Evolutionary conservation across 2,888 invertebrate genomes (phyloP).

Genomic region (Dinocampus coccinellae): DNA sequence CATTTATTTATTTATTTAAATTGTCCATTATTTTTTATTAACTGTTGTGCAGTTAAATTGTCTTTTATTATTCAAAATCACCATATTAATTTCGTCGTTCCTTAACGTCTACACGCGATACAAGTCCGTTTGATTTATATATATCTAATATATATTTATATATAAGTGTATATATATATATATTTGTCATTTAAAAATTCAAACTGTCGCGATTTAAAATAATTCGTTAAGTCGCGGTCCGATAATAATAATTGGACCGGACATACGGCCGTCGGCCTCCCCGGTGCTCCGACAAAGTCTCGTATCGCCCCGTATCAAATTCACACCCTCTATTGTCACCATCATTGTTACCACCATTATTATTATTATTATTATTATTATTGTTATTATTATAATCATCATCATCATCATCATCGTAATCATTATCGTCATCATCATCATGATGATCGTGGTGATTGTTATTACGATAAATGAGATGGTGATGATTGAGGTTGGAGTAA

Average conservation of each 20-base stretch:
- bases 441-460: too few relatives aligned
- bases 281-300: conserved; percentile 57
- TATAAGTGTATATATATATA: too few relatives aligned
- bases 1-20: conserved; percentile 4
- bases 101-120: conserved; percentile 12
- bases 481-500: too few relatives aligned
- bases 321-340: conserved; percentile 35
- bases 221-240: conserved; percentile 44
- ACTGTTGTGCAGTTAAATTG: conserved; percentile 9
- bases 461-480: too few relatives aligned
- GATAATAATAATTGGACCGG: conserved; percentile 39
- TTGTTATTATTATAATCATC: too few relatives aligned
- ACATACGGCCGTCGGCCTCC: conserved; percentile 56
- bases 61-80: conserved; percentile 4
- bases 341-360: not conserved
- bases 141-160: too few relatives aligned
- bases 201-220: conserved; percentile 27
- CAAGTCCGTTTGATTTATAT: not conserved
- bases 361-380: too few relatives aligned
- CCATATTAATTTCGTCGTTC: conserved; percentile 1
- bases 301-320: conserved; percentile 49
- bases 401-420: not conserved
- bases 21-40: conserved; percentile 15
- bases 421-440: conserved; percentile 26
- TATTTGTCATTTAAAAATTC: not conserved